A percentile compares a stretch with the other conserved stretches of the same genome.
Conservation (phyloP, 2,797 vertebrate species). For the Amphiprion clarkii region DNA sequence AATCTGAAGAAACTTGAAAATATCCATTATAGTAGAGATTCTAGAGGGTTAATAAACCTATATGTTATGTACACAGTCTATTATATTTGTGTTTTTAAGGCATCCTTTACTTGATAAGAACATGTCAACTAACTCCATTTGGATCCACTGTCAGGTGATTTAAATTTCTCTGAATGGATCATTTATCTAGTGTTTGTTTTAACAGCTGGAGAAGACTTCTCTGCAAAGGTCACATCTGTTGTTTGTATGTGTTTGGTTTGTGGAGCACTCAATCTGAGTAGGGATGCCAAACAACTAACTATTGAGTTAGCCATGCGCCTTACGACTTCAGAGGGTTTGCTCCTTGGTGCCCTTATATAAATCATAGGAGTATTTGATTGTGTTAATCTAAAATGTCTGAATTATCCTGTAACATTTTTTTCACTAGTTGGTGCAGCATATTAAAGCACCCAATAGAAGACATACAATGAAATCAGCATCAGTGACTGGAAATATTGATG, state of each 20-base stretch:
- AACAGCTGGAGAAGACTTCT: slow-evolving; percentile 65
- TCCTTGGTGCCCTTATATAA: neutral
- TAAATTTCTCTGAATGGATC: slow-evolving; percentile 33
- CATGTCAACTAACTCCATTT: slow-evolving; percentile 1
- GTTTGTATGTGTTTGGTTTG: slow-evolving; percentile 62
- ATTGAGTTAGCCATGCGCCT: slow-evolving; percentile 9
- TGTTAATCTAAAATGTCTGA: neutral
- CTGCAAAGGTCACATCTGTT: slow-evolving; percentile 45
- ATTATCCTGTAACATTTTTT: neutral
- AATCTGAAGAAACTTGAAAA: slow-evolving; percentile 28
- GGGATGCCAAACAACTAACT: slow-evolving; percentile 35
- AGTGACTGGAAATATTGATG: slow-evolving; percentile 3
- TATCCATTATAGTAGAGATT: slow-evolving; percentile 3
- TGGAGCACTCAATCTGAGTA: slow-evolving; percentile 58
- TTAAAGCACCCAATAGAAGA: neutral
- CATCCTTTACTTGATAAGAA: neutral
- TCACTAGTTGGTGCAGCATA: neutral
- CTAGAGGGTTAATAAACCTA: slow-evolving; percentile 12
- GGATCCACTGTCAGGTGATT: slow-evolving; percentile 6
- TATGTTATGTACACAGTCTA: neutral
- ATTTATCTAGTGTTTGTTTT: slow-evolving; percentile 64
- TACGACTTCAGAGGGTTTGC: neutral
- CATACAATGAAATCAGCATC: neutral
- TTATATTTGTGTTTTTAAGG: slow-evolving; percentile 18
- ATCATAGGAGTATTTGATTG: neutral